Evolutionary conservation across 1,140 invertebrate species (phyloP).

Genomic region (Dermatophagoides farinae): DNA sequence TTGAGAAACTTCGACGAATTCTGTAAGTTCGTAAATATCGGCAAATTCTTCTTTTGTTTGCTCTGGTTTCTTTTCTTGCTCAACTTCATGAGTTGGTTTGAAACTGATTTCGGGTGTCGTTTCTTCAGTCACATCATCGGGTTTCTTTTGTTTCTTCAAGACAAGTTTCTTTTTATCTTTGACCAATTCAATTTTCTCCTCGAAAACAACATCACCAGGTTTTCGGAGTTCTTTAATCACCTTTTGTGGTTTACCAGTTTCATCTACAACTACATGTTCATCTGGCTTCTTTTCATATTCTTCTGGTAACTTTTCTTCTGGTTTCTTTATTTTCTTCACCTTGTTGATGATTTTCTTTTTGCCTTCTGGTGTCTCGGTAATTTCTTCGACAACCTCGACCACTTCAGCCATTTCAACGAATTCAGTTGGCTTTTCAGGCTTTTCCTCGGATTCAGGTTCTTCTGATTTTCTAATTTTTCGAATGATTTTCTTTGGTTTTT

Average conservation of each 20-base stretch:
- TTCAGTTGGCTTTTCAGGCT: no score
- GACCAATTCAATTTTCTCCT: constrained; percentile 15
- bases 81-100: constrained; percentile 7
- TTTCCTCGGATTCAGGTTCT: no score
- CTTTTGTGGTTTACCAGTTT: neutral
- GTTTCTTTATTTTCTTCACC: neutral
- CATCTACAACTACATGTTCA: no score
- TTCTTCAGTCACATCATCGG: constrained; percentile 22
- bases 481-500: no score
- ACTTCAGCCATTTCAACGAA: no score
- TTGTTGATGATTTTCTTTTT: neutral
- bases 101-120: constrained; percentile 15
- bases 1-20: no score
- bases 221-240: neutral
- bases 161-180: constrained; percentile 22
- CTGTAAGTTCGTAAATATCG: constrained; percentile 24
- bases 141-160: neutral
- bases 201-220: no score
- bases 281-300: neutral
- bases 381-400: no score
- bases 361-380: no score
- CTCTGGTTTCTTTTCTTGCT: constrained; percentile 29
- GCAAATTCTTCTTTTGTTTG: constrained; percentile 20
- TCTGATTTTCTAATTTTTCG: no score
- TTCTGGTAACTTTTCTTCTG: neutral